Percentiles rank a stretch among this genome's conserved stretches.
These are phyloP conservation scores for Holacanthella duospinosa DNA, from an alignment of 2,888 invertebrate genomes.

Conservation along the genomic window DNA sequence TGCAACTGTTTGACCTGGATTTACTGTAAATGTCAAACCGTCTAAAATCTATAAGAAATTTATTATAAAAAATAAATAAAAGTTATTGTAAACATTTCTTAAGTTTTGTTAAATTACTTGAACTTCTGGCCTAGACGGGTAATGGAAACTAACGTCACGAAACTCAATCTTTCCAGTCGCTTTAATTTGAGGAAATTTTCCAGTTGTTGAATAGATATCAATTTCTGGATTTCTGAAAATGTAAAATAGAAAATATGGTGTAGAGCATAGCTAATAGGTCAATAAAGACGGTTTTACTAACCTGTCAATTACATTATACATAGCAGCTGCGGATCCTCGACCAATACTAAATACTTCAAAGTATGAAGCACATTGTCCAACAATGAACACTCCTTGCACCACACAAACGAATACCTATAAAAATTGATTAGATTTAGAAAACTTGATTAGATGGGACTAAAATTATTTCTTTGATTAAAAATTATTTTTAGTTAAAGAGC, in stretches of 20 bases:
- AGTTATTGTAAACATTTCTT: background rate
- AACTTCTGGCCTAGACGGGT: conserved; percentile 74
- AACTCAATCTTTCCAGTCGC: conserved; percentile 58
- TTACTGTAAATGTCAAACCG: conserved; percentile 23
- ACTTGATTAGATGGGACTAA: conserved; percentile 1
- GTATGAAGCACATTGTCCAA: conserved; percentile 17
- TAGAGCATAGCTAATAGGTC: background rate
- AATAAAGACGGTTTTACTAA: background rate
- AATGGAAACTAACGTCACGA: conserved; percentile 57
- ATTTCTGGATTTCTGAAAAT: conserved; percentile 51
- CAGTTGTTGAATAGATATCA: conserved; percentile 56
- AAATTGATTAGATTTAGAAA: background rate
- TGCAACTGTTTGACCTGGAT: conserved; percentile 27
- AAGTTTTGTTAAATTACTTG: conserved; percentile 48
- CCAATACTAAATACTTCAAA: conserved; percentile 6
- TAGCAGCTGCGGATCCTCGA: background rate
- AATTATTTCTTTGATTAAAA: conserved; percentile 20
- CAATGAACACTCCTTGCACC: conserved; percentile 23
- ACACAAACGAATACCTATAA: conserved; percentile 23
- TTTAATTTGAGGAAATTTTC: conserved; percentile 46
- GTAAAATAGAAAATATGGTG: background rate
- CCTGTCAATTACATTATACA: background rate
- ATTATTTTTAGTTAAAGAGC: conserved; percentile 30
- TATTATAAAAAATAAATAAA: background rate
- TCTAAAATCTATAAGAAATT: conserved; percentile 19